Evolutionary conservation across 2,113 vertebrate genomes (phyloP), one percentile per base, ranked within the genome.

Genomic region (Pelusios castaneus): DNA sequence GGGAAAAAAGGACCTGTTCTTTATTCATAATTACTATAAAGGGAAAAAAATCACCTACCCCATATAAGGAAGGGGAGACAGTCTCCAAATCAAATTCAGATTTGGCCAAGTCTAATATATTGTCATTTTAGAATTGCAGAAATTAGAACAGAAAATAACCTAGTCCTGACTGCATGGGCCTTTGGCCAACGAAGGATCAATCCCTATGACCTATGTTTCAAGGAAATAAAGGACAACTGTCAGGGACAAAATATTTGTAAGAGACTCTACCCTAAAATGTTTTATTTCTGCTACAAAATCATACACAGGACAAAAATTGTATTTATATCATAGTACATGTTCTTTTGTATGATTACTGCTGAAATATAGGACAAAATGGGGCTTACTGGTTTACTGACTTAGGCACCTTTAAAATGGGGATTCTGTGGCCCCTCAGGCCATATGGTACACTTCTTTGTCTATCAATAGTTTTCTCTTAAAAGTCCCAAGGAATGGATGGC

Each of bases 311-410:
- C 31, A 88, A n/a, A n/a, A n/a, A n/a, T n/a, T n/a, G n/a, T n/a
- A 43, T 78, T 89, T 92, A 6, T 91, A 80, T 87, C 89, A 86
- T 83, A 29, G 38, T 9, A 54, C 86, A 82, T 88, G 95, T n/a
- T 90, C 84, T 75, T 67, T 89, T 89, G 87, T 51, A 82, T 4
- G 29, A 75, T 22, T 2, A 3, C 75, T 24, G 25, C 85, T 89
- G 84, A 84, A 95, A 86, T 93, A 88, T 82, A 86, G 78, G n/a
- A 80, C 77, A 85, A 94, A 87, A 54, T 0, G 0, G 12, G 56
- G 43, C 93, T 92, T 85, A 87, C 76, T 41, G 52, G 80, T n/a
- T n/a, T 70, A 81, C 80, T 81, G 92, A 81, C 4, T 41, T 88
- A 34, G 38, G 55, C 5, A 88, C 6, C 87, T 19, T 91, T 83